Evolutionary conservation across 2,797 vertebrate genomes (phyloP).

Genomic region (Mionectes olivaceus): DNA sequence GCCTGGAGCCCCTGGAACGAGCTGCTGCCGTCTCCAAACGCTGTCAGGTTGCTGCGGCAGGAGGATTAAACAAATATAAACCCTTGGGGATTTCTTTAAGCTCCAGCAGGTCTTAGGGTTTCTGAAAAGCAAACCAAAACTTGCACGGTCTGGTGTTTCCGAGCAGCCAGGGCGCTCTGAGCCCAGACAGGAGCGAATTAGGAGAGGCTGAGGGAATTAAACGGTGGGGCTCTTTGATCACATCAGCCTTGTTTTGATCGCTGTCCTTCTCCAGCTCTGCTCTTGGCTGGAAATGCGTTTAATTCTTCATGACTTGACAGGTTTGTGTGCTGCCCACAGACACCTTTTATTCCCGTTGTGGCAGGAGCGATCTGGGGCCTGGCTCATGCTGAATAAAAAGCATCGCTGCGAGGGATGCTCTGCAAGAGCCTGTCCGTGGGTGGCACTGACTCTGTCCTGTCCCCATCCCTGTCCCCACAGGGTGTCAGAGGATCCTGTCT

Average conservation of each 20-base stretch:
- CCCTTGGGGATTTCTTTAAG: not conserved
- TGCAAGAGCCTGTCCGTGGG: not conserved
- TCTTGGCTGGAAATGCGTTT: not conserved
- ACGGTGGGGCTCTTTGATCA: not conserved
- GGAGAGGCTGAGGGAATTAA: not conserved
- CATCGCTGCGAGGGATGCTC: not conserved
- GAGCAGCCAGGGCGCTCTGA: not conserved
- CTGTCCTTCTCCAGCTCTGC: not conserved
- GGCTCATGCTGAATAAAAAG: not conserved
- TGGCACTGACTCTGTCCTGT: accelerated
- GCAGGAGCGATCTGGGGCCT: not conserved
- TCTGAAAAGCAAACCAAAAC: conserved; percentile 5
- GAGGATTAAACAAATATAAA: conserved; percentile 6
- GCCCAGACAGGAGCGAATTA: conserved; percentile 12
- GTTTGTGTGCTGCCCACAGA: not conserved
- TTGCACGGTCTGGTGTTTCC: not conserved
- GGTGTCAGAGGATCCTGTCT: not conserved
- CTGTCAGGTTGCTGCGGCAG: not conserved
- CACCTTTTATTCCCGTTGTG: accelerated
- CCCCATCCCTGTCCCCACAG: accelerated
- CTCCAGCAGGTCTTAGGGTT: not conserved
- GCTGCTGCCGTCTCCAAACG: accelerated
- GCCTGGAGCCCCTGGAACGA: not conserved
- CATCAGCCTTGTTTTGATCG: conserved; percentile 16
- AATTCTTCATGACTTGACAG: not conserved